Conservation (phyloP, 1,140 invertebrate species). For the Bombus waltoni region DNA sequence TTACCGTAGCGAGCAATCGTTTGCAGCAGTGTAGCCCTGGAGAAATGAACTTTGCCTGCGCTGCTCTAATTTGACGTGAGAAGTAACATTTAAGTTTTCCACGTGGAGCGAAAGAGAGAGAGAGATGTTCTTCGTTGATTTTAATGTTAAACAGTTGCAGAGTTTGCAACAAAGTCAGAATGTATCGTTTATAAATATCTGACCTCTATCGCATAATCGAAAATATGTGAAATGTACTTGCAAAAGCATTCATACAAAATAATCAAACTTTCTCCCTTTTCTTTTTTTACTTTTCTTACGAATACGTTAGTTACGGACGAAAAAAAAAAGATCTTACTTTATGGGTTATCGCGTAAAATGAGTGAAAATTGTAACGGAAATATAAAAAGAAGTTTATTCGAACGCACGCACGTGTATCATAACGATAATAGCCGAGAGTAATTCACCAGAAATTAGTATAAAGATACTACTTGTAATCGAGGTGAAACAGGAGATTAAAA, state of each 20-base stretch:
- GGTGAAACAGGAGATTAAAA: background rate
- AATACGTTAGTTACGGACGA: too few species aligned
- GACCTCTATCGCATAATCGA: too few species aligned
- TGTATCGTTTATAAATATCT: background rate
- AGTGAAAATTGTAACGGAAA: background rate
- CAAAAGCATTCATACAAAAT: too few species aligned
- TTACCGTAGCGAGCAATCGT: background rate
- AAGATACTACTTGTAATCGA: background rate
- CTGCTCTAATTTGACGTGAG: background rate
- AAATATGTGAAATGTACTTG: too few species aligned
- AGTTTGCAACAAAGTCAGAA: background rate
- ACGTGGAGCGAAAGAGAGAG: too few species aligned
- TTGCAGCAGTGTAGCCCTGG: background rate
- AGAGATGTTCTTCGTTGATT: too few species aligned
- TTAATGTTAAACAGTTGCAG: background rate
- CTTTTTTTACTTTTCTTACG: too few species aligned
- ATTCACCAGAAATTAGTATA: background rate
- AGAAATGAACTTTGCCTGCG: constrained; percentile 9
- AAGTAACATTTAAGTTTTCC: background rate
- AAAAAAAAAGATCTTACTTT: too few species aligned
- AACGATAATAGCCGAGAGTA: background rate
- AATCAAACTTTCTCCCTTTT: too few species aligned
- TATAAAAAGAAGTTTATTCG: background rate
- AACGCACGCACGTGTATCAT: background rate
- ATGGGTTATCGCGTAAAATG: too few species aligned